Evolutionary conservation across 1,140 invertebrate genomes (phyloP).

Genomic region (Akabosia matsudoensis): DNA sequence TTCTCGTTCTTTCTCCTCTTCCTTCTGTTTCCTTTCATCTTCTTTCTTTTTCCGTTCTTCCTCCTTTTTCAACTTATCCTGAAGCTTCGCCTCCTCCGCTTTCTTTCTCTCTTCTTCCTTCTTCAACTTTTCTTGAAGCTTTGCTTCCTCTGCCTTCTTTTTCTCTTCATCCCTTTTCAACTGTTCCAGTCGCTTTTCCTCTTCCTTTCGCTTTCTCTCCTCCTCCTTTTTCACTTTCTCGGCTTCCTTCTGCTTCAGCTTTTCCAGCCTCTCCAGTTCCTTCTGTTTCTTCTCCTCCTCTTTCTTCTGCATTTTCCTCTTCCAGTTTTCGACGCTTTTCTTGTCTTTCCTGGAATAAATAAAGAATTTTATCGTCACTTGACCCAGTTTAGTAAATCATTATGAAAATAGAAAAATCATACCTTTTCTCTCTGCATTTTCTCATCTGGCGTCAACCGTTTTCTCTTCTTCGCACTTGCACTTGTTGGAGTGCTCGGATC

Average conservation of each 20-base stretch:
- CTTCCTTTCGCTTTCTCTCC: constrained; percentile 27
- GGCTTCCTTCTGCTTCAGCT: constrained; percentile 25
- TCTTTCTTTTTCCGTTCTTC: constrained; percentile 24
- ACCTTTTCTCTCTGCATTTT: constrained; percentile 33
- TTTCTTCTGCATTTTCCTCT: constrained; percentile 32
- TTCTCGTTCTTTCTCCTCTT: constrained; percentile 30
- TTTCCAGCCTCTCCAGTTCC: constrained; percentile 29
- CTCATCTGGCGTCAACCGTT: constrained; percentile 33
- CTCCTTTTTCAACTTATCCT: constrained; percentile 28
- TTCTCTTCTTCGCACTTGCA: constrained; percentile 29
- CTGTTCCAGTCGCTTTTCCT: constrained; percentile 31
- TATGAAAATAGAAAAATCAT: neutral
- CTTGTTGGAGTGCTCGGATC: neutral
- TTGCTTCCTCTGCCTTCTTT: constrained; percentile 23
- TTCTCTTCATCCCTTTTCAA: constrained; percentile 29
- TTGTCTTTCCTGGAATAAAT: constrained; percentile 29
- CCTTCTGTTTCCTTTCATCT: constrained; percentile 19
- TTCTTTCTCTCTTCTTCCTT: constrained; percentile 20
- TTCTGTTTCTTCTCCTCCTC: constrained; percentile 8
- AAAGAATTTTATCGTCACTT: neutral
- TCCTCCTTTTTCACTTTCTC: neutral
- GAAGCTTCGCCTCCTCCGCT: constrained; percentile 24
- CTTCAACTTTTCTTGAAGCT: constrained; percentile 18
- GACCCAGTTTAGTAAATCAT: neutral
- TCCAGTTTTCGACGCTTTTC: constrained; percentile 42